Evolutionary conservation across 2,113 vertebrate species (phyloP).

Genomic region (Geothlypis trichas): DNA sequence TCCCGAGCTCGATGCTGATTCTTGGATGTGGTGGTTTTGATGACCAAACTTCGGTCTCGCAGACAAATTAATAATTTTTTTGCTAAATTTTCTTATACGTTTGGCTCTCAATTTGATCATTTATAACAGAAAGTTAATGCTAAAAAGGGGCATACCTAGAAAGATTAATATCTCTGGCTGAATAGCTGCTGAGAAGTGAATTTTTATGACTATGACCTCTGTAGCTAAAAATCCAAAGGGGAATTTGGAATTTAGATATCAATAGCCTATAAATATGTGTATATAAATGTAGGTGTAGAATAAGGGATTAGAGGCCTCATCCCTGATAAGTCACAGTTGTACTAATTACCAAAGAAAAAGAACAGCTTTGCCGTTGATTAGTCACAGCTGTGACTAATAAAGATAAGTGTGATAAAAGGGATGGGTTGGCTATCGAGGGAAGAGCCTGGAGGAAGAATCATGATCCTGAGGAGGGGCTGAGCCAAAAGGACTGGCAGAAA

Average conservation of each 20-base stretch:
- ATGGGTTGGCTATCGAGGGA: background rate
- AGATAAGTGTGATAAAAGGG: background rate
- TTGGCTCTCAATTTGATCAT: too few relatives aligned
- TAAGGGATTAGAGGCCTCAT: background rate
- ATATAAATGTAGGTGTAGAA: background rate
- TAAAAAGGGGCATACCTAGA: background rate
- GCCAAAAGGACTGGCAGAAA: background rate
- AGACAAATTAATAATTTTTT: too few relatives aligned
- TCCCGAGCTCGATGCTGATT: too few relatives aligned
- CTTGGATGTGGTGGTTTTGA: too few relatives aligned
- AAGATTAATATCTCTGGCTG: rapidly evolving
- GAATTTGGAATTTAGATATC: background rate
- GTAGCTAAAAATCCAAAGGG: background rate
- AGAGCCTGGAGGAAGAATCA: background rate
- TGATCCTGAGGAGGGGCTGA: background rate
- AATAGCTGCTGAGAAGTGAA: background rate
- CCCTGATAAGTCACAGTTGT: background rate
- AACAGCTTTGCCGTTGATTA: background rate
- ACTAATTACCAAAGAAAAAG: background rate
- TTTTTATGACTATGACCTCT: background rate
- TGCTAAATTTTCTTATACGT: too few relatives aligned
- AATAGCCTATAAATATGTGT: background rate
- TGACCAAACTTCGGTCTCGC: too few relatives aligned
- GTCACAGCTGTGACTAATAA: background rate
- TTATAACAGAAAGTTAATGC: background rate